Evolutionary conservation across 2,888 invertebrate genomes (phyloP), one percentile per base, ranked within the genome.

Genomic region (Camponotus fellah): DNA sequence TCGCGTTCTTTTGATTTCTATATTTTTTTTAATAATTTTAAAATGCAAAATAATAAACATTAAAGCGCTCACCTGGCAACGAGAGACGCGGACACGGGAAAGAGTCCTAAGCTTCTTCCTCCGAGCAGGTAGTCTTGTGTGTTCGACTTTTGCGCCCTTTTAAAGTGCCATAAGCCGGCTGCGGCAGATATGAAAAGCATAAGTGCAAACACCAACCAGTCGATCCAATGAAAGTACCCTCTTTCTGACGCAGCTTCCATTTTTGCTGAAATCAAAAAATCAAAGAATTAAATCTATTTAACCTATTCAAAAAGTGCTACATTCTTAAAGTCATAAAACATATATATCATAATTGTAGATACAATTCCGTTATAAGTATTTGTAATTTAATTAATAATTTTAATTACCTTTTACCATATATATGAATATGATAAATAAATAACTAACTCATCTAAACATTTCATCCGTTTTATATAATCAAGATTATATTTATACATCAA

Each of bases 21-120:
- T 40, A 34, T 66, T n/a, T 58, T 32, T 17, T 71, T 72, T 60
- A 79, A 79, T 46, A 46, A 60, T 46, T 72, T 79, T 60, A 79
- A 60, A 46, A 60, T n/a, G 2, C 40, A 77, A 37, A 76, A 68
- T 68, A 40, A 26, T 17, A 26, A 68, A 40, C 17, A 53, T 9
- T 43, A 17, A 32, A 53, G n/a, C 49, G 10, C 64, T 77, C 84
- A 97, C 98, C 97, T 97, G 80, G 98, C 98, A 92, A 98, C 96
- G 53, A 98, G 96, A 10, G 98, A 98, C 96, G 98, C 97, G 37
- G 98, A 97, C 21, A 98, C 98, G 0, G 98, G 98, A 92, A 98
- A 97, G 0, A 97, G 96, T 84, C 96, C 96, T 96, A 98, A 96
- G 83, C 96, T 96, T 91, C 96, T 96, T 82, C 97, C 97, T 49